Evolutionary conservation across 2,888 invertebrate species (phyloP).

Genomic region (Ernsta delagoae): DNA sequence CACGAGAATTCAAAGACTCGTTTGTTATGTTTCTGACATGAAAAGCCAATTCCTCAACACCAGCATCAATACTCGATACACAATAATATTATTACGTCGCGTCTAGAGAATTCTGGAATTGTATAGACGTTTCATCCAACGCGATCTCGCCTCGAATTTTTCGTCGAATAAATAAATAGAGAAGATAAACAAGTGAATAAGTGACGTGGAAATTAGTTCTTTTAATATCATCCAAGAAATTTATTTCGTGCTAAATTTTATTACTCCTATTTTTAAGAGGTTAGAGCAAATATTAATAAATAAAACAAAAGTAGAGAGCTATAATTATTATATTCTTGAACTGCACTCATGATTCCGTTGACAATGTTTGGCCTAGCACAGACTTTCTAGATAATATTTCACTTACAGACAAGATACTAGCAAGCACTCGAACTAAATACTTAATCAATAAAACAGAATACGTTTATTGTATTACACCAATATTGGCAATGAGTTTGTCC

Average conservation of each 20-base stretch:
- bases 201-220: too few species aligned
- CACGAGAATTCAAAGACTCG: not conserved
- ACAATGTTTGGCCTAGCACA: too few species aligned
- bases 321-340: too few species aligned
- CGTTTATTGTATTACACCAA: not conserved
- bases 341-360: too few species aligned
- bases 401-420: too few species aligned
- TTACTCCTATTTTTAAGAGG: too few species aligned
- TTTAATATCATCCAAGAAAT: too few species aligned
- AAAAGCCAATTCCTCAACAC: not conserved
- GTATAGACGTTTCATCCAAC: not conserved
- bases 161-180: not conserved
- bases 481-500: not conserved
- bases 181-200: not conserved
- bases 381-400: too few species aligned
- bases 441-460: not conserved
- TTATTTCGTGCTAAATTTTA: too few species aligned
- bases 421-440: not conserved
- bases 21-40: not conserved
- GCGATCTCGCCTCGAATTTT: not conserved
- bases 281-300: too few species aligned
- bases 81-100: not conserved
- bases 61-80: not conserved
- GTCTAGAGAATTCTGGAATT: not conserved
- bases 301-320: too few species aligned